Evolutionary conservation across 1,140 invertebrate species (phyloP).

Genomic region (Pseudomyrmex flavicornis): DNA sequence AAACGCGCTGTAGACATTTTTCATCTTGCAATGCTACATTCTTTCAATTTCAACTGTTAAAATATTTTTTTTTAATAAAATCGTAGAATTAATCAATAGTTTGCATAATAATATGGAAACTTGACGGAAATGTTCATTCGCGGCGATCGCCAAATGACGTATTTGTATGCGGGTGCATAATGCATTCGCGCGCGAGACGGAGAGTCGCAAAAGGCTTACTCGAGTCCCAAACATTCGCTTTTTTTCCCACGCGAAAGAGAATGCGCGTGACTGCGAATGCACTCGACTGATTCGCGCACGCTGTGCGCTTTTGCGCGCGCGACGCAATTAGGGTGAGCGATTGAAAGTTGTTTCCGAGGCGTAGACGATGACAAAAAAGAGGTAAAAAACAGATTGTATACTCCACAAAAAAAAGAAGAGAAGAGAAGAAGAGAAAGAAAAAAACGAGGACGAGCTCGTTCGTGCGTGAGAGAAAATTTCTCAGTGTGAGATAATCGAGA

Average conservation of each 20-base stretch:
- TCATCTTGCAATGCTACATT: too few relatives aligned
- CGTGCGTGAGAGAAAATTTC: slow-evolving; percentile 22
- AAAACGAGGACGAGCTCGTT: not conserved
- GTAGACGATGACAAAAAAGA: not conserved
- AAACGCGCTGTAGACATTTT: too few relatives aligned
- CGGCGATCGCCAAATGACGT: not conserved
- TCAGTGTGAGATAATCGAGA: slow-evolving; percentile 63
- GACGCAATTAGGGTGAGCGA: slow-evolving; percentile 35
- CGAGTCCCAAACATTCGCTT: not conserved
- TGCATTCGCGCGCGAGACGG: not conserved
- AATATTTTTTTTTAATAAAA: too few relatives aligned
- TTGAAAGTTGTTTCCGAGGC: slow-evolving; percentile 26
- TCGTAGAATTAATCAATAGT: not conserved
- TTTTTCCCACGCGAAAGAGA: slow-evolving; percentile 30
- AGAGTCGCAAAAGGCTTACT: slow-evolving; percentile 16
- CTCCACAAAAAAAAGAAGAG: not conserved
- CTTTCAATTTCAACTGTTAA: too few relatives aligned
- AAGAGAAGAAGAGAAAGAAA: not conserved
- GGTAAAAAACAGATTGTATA: not conserved
- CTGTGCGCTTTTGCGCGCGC: slow-evolving; percentile 4
- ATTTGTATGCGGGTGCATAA: slow-evolving; percentile 22
- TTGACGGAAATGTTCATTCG: not conserved
- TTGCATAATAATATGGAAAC: not conserved
- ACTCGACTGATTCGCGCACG: not conserved
- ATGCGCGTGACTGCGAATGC: slow-evolving; percentile 3